These are phyloP conservation scores for Gastrophryne carolinensis DNA, from an alignment of 2,797 vertebrate species.

Conservation along the genomic window DNA sequence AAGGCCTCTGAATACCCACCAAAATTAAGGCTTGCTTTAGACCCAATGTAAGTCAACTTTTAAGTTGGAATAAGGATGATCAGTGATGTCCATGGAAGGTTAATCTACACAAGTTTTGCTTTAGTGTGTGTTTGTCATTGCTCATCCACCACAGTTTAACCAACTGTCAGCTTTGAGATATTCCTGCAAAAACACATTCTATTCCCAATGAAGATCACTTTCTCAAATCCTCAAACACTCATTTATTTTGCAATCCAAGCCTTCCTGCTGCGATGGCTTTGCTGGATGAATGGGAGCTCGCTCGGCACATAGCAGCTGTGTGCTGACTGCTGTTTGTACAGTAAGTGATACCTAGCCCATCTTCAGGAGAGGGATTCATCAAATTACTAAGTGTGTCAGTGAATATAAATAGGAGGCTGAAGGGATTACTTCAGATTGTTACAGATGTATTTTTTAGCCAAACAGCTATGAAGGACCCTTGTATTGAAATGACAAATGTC, in stretches of 20 bases:
- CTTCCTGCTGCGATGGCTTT: conserved; percentile 1
- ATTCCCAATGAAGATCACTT: conserved; percentile 29
- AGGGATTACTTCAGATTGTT: conserved; percentile 49
- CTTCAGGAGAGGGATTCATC: conserved; percentile 45
- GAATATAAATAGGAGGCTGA: conserved; percentile 50
- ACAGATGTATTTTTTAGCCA: conserved; percentile 49
- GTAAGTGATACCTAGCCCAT: conserved; percentile 49
- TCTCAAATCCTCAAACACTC: conserved; percentile 21
- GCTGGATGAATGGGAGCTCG: neutral
- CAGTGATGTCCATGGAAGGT: too few species aligned
- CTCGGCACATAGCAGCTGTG: conserved; percentile 27
- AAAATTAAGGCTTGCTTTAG: too few species aligned
- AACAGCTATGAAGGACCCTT: conserved; percentile 41
- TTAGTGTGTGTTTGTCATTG: neutral
- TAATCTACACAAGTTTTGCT: too few species aligned
- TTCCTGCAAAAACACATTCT: neutral
- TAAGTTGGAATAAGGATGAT: too few species aligned
- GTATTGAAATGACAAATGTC: conserved; percentile 40
- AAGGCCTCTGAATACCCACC: too few species aligned
- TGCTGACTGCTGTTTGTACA: conserved; percentile 47
- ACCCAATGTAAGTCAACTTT: too few species aligned
- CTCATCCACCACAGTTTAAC: neutral
- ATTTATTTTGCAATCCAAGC: conserved; percentile 43
- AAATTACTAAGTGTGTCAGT: conserved; percentile 47
- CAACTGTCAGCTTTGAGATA: neutral